Conservation (phyloP, 1,140 invertebrate species). For the Thrips palmi region DNA sequence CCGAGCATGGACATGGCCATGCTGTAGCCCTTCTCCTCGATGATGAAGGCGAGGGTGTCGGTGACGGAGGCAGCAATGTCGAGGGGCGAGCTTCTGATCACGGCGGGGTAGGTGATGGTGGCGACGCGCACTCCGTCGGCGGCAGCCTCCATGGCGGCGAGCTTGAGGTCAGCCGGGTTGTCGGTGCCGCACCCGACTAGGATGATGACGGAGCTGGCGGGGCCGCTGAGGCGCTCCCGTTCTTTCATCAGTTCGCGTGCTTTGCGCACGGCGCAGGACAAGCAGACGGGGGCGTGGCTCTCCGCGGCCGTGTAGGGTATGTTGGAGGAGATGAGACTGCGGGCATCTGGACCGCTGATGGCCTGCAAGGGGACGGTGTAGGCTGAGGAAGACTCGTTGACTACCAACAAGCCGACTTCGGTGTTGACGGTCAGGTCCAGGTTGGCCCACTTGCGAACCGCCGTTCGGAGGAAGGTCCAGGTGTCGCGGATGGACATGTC, state of each 20-base stretch:
- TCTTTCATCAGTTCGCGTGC: slow-evolving; percentile 30
- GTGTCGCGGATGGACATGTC: slow-evolving; percentile 33
- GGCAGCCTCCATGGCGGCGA: slow-evolving; percentile 18
- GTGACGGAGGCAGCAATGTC: slow-evolving; percentile 27
- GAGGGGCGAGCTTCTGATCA: slow-evolving; percentile 21
- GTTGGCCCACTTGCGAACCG: slow-evolving; percentile 33
- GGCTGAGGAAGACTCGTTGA: slow-evolving; percentile 23
- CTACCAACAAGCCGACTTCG: slow-evolving; percentile 27
- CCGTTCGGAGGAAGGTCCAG: slow-evolving; percentile 34
- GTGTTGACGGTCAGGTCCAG: slow-evolving; percentile 28
- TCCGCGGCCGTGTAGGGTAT: slow-evolving; percentile 30
- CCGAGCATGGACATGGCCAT: slow-evolving; percentile 26
- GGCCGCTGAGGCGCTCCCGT: slow-evolving; percentile 20
- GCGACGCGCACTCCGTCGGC: slow-evolving; percentile 24
- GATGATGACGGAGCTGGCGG: slow-evolving; percentile 32
- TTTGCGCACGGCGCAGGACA: slow-evolving; percentile 28
- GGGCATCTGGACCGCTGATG: slow-evolving; percentile 18
- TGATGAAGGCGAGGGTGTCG: slow-evolving; percentile 25
- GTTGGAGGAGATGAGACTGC: slow-evolving; percentile 27
- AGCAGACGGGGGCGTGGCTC: slow-evolving; percentile 24
- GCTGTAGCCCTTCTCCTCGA: slow-evolving; percentile 29
- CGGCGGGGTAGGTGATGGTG: slow-evolving; percentile 28
- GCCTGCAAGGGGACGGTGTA: slow-evolving; percentile 18
- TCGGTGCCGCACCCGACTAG: slow-evolving; percentile 29
- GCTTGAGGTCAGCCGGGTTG: slow-evolving; percentile 15